Conservation (phyloP, 2,888 invertebrate species). For the Phalera bucephala region DNA sequence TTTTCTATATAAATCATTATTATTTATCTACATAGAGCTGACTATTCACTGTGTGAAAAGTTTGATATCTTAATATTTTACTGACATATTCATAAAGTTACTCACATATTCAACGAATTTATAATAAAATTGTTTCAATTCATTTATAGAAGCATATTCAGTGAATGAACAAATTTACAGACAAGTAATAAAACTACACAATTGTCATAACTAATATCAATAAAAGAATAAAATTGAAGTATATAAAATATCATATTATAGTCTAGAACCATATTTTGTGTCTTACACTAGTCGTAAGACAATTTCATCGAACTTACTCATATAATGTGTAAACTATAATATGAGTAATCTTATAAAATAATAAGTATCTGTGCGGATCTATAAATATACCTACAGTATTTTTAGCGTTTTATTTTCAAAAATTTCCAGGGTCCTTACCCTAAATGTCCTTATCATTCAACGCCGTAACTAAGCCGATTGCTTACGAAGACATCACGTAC, state of each 20-base stretch:
- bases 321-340: too few relatives aligned
- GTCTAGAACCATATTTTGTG: too few relatives aligned
- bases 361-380: too few relatives aligned
- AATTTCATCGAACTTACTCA: too few relatives aligned
- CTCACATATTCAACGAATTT: slow-evolving; percentile 4
- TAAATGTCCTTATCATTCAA: too few relatives aligned
- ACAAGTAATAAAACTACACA: too few relatives aligned
- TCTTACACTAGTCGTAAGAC: too few relatives aligned
- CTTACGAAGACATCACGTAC: not conserved
- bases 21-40: slow-evolving; percentile 25
- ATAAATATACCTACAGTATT: not conserved
- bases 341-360: too few relatives aligned
- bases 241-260: too few relatives aligned
- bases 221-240: too few relatives aligned
- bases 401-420: not conserved
- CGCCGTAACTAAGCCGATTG: not conserved
- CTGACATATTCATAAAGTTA: slow-evolving; percentile 17
- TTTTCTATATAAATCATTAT: slow-evolving; percentile 29
- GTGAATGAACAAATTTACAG: not conserved
- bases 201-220: too few relatives aligned
- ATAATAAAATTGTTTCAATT: slow-evolving; percentile 8
- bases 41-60: slow-evolving; percentile 25
- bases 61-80: slow-evolving; percentile 18
- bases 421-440: too few relatives aligned
- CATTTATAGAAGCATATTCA: not conserved